Evolutionary conservation across 2,113 vertebrate genomes (phyloP).

Genomic region (Eudyptes chrysolophus): DNA sequence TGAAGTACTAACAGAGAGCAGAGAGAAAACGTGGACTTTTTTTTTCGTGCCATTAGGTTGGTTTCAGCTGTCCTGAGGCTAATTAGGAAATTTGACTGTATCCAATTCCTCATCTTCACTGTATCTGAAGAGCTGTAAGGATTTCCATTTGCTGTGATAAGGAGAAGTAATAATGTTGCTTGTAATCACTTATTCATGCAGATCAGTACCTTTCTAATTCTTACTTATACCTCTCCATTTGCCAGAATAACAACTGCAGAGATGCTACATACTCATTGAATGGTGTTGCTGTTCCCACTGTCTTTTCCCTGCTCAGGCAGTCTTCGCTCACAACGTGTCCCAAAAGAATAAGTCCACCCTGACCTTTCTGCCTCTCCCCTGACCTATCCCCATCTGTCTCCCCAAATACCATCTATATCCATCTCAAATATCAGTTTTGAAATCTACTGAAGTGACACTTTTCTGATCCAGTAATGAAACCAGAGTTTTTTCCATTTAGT

Average conservation of each 20-base stretch:
- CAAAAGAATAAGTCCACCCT: not conserved
- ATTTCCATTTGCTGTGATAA: slow-evolving; percentile 15
- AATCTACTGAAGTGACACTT: not conserved
- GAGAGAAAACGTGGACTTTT: not conserved
- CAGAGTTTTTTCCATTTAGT: not conserved
- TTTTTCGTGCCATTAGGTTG: not conserved
- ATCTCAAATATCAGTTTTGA: not conserved
- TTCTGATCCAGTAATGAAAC: not conserved
- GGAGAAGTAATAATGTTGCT: slow-evolving; percentile 1
- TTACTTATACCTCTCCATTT: not conserved
- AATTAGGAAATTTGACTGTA: slow-evolving; percentile 7
- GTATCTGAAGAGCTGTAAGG: slow-evolving; percentile 5
- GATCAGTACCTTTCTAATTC: not conserved
- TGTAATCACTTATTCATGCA: not conserved
- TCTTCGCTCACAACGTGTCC: not conserved
- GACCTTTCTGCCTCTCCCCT: not conserved
- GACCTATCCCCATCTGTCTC: not conserved
- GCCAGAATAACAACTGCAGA: not conserved
- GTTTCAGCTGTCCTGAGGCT: slow-evolving; percentile 1
- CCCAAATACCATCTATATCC: not conserved
- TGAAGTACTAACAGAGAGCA: not conserved
- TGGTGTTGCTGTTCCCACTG: not conserved
- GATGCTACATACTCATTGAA: not conserved
- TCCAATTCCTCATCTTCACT: slow-evolving; percentile 16
- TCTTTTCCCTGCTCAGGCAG: not conserved